Conservation (phyloP, 2,888 invertebrate genomes). For the Lithophane semibrunnea region DNA sequence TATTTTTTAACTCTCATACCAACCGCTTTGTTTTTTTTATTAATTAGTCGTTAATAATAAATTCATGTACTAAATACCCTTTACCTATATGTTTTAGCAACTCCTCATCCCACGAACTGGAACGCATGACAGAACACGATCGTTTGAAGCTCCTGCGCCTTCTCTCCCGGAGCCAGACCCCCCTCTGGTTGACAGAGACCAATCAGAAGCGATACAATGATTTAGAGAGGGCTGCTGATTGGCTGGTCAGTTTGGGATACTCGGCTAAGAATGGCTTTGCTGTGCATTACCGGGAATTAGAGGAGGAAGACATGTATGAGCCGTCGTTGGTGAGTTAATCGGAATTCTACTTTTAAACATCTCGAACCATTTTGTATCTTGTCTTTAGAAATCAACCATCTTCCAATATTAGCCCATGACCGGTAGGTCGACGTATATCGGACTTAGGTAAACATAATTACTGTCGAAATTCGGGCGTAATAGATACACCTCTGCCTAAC, state of each 20-base stretch:
- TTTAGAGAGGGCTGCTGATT: constrained; percentile 92
- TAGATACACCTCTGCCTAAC: not conserved
- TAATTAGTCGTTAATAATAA: not conserved
- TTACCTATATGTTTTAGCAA: constrained; percentile 74
- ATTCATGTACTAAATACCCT: not conserved
- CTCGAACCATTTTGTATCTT: not conserved
- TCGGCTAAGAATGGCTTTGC: constrained; percentile 93
- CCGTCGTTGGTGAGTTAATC: constrained; percentile 91
- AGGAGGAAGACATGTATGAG: constrained; percentile 90
- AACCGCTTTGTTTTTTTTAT: not conserved
- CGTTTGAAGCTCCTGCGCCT: constrained; percentile 75
- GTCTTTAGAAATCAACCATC: not conserved
- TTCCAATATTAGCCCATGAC: not conserved
- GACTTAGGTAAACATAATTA: not conserved
- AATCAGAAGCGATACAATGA: constrained; percentile 69
- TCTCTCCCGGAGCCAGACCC: constrained; percentile 76
- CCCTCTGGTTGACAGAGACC: constrained; percentile 84
- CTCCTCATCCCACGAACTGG: constrained; percentile 81
- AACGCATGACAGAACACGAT: constrained; percentile 79
- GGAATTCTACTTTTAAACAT: not conserved
- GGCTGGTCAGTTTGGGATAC: constrained; percentile 93
- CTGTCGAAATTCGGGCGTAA: not conserved
- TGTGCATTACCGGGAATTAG: constrained; percentile 93
- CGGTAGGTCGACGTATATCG: not conserved
- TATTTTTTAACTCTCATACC: not conserved